Percentiles rank a stretch among this genome's conserved stretches.
These are phyloP conservation scores for Recurvirostra avosetta DNA, from an alignment of 2,113 vertebrate genomes.

Conservation along the genomic window DNA sequence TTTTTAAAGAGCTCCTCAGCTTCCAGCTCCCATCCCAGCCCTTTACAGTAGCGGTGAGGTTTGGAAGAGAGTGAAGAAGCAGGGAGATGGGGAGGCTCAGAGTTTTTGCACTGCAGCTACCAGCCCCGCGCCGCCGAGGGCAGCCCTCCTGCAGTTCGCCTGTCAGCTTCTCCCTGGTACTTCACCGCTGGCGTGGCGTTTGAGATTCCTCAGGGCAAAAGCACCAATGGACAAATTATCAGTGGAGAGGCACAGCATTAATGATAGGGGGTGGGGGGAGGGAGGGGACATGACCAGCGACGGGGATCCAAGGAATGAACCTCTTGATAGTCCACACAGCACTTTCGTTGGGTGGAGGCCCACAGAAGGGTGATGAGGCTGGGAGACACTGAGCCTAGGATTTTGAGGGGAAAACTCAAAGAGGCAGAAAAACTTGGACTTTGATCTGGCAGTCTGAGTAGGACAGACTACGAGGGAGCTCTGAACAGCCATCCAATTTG, in stretches of 20 bases:
- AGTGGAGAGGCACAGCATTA: neutral
- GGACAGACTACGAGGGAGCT: neutral
- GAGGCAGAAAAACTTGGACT: neutral
- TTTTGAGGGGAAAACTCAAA: neutral
- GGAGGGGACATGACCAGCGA: neutral
- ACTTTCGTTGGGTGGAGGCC: neutral
- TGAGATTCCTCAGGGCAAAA: neutral
- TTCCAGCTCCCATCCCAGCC: neutral
- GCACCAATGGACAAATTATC: neutral
- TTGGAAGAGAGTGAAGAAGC: neutral
- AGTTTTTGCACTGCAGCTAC: accelerated
- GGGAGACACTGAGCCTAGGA: neutral
- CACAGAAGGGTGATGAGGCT: neutral
- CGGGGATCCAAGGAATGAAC: neutral
- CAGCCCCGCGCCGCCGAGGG: neutral
- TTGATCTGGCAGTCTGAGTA: neutral
- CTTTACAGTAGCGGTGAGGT: accelerated
- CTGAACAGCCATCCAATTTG: neutral
- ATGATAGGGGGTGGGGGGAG: neutral
- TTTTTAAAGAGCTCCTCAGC: neutral
- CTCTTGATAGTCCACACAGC: neutral
- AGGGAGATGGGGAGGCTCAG: neutral
- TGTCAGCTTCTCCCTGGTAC: neutral
- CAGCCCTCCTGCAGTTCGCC: neutral
- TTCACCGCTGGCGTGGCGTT: neutral